phyloP scores from a whole-genome alignment of 2,888 invertebrate genomes.

The Plagiodera versicolora region DNA sequence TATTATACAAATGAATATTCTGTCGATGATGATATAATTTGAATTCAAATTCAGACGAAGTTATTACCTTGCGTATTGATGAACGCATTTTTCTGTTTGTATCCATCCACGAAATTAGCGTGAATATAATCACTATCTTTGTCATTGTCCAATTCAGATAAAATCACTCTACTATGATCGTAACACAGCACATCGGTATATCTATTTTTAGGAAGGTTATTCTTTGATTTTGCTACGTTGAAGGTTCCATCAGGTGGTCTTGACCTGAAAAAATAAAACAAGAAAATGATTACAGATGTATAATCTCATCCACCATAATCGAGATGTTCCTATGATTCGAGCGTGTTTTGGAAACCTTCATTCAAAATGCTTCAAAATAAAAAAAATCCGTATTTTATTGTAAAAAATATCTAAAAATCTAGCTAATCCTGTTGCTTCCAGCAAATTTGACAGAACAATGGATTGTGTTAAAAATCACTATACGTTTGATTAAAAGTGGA shows the following conservation, averaged over 20 bases:
- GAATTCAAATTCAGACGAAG: neutral
- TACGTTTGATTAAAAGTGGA: too few relatives aligned
- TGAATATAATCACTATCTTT: conserved; percentile 90
- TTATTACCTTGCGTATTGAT: conserved; percentile 91
- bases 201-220: conserved; percentile 80
- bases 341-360: too few relatives aligned
- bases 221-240: conserved; percentile 76
- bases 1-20: too few relatives aligned
- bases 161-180: conserved; percentile 90
- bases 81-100: conserved; percentile 96
- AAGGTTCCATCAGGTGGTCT: conserved; percentile 87
- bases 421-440: too few relatives aligned
- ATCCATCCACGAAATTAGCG: conserved; percentile 97
- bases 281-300: neutral
- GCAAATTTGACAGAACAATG: too few relatives aligned
- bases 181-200: conserved; percentile 97
- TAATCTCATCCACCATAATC: too few relatives aligned
- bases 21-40: too few relatives aligned
- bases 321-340: neutral
- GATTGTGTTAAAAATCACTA: too few relatives aligned
- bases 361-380: too few relatives aligned
- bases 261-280: conserved; percentile 54
- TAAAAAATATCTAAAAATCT: too few relatives aligned
- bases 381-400: too few relatives aligned
- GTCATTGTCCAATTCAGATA: conserved; percentile 72